These are phyloP conservation scores for Orbicella faveolata DNA, from an alignment of 64 coral and sea anemone genomes.

Conservation along the genomic window DNA sequence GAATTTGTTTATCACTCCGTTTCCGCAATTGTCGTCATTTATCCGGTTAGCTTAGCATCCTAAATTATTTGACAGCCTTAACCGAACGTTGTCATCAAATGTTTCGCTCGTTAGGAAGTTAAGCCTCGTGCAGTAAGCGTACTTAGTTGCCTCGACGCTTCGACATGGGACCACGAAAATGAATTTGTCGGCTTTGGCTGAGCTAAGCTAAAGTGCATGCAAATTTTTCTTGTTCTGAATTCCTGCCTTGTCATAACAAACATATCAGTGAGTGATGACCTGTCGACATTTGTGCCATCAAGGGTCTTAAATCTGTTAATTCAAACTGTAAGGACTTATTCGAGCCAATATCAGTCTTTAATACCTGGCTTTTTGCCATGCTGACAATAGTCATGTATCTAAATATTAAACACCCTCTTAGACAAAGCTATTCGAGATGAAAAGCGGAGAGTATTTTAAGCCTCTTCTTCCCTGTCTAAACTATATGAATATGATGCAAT, in stretches of 20 bases:
- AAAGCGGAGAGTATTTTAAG: neutral
- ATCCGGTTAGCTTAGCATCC: neutral
- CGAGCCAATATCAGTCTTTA: slow-evolving; percentile 4
- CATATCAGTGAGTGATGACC: neutral
- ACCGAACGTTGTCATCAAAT: neutral
- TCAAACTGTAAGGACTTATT: neutral
- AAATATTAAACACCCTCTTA: neutral
- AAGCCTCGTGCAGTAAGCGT: neutral
- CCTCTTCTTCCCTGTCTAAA: neutral
- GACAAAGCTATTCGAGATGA: neutral
- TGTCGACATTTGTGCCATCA: neutral
- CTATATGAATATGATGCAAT: neutral
- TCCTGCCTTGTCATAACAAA: neutral
- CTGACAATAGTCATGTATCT: neutral
- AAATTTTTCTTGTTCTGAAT: neutral
- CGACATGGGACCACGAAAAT: neutral
- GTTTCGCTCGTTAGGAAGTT: neutral
- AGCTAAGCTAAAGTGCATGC: neutral
- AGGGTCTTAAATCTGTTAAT: neutral
- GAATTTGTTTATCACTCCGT: neutral
- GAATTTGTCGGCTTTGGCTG: neutral
- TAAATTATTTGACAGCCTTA: neutral
- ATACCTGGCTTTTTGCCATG: neutral
- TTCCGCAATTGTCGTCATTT: neutral
- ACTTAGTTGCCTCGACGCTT: neutral